phyloP scores from a whole-genome alignment of 2,888 invertebrate genomes.

The Spatulosminthurus flaviceps region DNA sequence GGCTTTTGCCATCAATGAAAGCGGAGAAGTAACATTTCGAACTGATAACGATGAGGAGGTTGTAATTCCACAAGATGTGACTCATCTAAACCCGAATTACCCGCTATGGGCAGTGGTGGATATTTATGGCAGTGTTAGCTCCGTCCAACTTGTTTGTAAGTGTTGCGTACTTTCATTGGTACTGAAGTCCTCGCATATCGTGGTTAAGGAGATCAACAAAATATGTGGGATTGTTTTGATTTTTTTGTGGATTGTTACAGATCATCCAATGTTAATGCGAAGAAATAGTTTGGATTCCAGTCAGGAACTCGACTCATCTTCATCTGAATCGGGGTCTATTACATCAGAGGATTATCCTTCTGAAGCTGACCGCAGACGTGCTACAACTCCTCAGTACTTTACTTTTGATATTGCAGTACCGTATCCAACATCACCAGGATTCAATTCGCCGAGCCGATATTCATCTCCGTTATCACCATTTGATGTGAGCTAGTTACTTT shows the following conservation, averaged over 20 bases:
- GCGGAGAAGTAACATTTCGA: constrained; percentile 47
- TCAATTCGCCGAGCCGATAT: neutral
- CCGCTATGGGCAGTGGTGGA: constrained; percentile 52
- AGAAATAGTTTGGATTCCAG: neutral
- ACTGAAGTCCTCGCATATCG: too few relatives aligned
- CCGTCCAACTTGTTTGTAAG: constrained; percentile 52
- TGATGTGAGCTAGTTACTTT: neutral
- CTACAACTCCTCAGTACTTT: constrained; percentile 4
- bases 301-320: constrained; percentile 5
- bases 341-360: neutral
- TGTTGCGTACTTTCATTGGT: too few relatives aligned
- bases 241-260: neutral
- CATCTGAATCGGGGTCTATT: neutral
- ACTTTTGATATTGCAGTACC: constrained; percentile 23
- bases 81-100: neutral
- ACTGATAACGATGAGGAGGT: constrained; percentile 47
- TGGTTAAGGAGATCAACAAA: too few relatives aligned
- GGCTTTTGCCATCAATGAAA: constrained; percentile 46
- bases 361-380: neutral
- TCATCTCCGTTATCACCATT: neutral
- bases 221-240: neutral
- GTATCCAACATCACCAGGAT: neutral
- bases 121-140: constrained; percentile 51
- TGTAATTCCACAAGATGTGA: constrained; percentile 44
- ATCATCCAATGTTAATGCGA: constrained; percentile 23